phyloP scores from a whole-genome alignment of 2,888 invertebrate genomes.

The Habrosyne pyritoides region DNA sequence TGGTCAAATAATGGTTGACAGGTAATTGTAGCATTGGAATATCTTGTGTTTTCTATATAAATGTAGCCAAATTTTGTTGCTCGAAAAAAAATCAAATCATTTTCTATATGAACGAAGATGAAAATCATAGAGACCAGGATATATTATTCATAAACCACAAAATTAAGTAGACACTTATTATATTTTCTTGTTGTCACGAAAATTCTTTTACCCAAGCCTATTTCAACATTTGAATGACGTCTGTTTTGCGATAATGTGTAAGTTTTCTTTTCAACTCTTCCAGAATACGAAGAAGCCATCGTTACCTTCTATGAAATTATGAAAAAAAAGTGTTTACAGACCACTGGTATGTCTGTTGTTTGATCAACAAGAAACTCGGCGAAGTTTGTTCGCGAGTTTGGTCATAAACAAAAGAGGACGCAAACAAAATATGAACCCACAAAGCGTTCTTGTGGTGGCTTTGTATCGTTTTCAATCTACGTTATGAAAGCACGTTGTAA shows the following conservation, averaged over 20 bases:
- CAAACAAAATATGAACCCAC: slow-evolving; percentile 72
- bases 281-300: neutral
- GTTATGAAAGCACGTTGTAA: slow-evolving; percentile 70
- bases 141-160: no score
- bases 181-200: no score
- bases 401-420: slow-evolving; percentile 51
- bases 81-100: no score
- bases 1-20: neutral
- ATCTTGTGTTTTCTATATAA: neutral
- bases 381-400: slow-evolving; percentile 43
- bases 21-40: neutral
- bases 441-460: slow-evolving; percentile 76
- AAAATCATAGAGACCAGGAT: no score
- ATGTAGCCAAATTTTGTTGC: no score
- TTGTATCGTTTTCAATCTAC: slow-evolving; percentile 76
- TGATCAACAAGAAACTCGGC: slow-evolving; percentile 46
- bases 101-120: no score
- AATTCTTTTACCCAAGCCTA: no score
- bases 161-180: no score
- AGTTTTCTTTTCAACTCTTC: neutral
- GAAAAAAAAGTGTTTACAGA: slow-evolving; percentile 9
- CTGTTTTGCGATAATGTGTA: no score
- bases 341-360: slow-evolving; percentile 45
- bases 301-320: neutral
- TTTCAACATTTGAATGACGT: no score